Evolutionary conservation across 2,888 invertebrate species (phyloP).

Genomic region (Drosophila hamatofila): DNA sequence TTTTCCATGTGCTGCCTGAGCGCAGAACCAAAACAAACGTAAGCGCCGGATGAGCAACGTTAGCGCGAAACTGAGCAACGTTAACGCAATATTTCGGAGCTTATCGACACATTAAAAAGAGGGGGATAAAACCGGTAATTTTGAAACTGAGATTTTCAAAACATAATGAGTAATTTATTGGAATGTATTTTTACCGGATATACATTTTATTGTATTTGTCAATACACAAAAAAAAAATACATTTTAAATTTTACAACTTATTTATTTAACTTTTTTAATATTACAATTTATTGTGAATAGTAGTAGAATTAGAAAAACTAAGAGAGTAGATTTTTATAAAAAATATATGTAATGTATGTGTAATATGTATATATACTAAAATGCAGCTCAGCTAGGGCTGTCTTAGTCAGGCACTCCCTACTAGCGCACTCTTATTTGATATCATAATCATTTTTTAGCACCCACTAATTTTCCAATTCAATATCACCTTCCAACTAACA

Average conservation of each 20-base stretch:
- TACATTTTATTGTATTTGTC: neutral
- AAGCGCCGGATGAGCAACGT: conserved; percentile 11
- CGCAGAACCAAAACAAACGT: conserved; percentile 34
- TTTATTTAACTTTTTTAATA: too few relatives aligned
- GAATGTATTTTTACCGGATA: neutral
- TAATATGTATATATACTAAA: too few relatives aligned
- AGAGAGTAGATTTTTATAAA: neutral
- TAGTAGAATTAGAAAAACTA: too few relatives aligned
- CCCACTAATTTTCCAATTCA: neutral
- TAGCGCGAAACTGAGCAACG: conserved; percentile 28
- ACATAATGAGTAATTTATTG: neutral
- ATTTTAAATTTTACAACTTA: too few relatives aligned
- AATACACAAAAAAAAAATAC: neutral
- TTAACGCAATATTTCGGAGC: neutral
- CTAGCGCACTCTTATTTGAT: neutral
- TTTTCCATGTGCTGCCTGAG: neutral
- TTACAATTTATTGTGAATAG: too few relatives aligned
- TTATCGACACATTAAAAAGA: conserved; percentile 12
- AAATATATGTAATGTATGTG: too few relatives aligned
- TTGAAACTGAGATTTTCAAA: conserved; percentile 5
- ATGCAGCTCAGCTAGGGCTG: neutral
- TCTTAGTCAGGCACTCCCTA: too few relatives aligned
- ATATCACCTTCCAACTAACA: conserved; percentile 8
- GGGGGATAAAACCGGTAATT: conserved; percentile 11
- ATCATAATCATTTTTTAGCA: neutral